phyloP scores from a whole-genome alignment of 1,140 invertebrate genomes.

The Mya arenaria region DNA sequence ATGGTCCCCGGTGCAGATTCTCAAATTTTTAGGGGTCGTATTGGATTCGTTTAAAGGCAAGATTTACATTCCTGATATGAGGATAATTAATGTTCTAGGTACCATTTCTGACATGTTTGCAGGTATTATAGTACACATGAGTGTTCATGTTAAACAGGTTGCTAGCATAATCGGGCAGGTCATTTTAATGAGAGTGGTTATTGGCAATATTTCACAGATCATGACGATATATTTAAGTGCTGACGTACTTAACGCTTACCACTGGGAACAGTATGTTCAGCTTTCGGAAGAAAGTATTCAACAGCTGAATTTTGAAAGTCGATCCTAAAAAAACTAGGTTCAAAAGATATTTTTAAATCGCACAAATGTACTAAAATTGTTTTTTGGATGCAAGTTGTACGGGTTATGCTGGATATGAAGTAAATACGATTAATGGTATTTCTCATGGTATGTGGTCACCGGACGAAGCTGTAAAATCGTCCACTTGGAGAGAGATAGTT shows the following conservation, averaged over 20 bases:
- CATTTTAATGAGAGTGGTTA: constrained; percentile 17
- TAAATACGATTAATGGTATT: not conserved
- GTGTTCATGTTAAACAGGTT: not conserved
- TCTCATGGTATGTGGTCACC: constrained; percentile 12
- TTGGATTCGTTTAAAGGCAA: not conserved
- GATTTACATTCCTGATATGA: not conserved
- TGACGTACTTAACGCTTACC: not conserved
- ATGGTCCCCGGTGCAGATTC: constrained; percentile 17
- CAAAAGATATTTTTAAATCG: constrained; percentile 4
- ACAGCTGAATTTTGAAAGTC: too few relatives aligned
- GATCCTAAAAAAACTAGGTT: not conserved
- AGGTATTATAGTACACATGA: not conserved
- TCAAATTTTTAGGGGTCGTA: constrained; percentile 13
- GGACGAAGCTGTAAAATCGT: constrained; percentile 22
- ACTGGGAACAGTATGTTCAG: not conserved
- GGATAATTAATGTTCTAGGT: not conserved
- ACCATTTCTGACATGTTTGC: not conserved
- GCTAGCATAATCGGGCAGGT: constrained; percentile 14
- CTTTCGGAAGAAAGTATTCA: not conserved
- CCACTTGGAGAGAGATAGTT: constrained; percentile 27
- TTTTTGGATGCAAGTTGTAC: constrained; percentile 26
- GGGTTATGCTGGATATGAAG: constrained; percentile 12
- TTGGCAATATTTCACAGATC: constrained; percentile 7
- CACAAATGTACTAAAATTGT: constrained; percentile 16
- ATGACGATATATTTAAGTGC: not conserved